phyloP scores from a whole-genome alignment of 2,113 vertebrate genomes.

The Crotalus tigris region DNA sequence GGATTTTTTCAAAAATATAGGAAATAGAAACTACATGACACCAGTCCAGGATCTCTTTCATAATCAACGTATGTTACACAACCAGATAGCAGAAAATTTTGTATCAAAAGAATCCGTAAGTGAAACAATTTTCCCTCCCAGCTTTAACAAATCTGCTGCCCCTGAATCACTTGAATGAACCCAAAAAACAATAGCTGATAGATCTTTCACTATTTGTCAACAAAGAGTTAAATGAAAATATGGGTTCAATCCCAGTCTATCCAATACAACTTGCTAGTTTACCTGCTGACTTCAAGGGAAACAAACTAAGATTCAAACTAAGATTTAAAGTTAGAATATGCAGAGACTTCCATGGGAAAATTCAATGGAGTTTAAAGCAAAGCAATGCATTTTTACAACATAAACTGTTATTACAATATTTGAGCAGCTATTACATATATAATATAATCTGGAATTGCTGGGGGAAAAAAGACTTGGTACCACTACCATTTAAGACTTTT shows the following conservation, averaged over 20 bases:
- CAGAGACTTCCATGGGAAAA: not conserved
- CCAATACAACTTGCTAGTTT: not conserved
- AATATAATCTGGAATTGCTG: not conserved
- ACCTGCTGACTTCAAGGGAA: not conserved
- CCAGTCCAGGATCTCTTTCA: not conserved
- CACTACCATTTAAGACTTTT: not conserved
- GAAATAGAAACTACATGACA: not conserved
- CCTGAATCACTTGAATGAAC: not conserved
- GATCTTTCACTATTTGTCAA: not conserved
- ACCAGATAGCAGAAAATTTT: too few relatives aligned
- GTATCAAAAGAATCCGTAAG: not conserved
- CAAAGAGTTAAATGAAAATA: not conserved
- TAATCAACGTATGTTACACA: not conserved
- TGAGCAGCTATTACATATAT: not conserved
- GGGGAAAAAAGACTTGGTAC: not conserved
- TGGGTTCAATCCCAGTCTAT: not conserved
- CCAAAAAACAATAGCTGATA: not conserved
- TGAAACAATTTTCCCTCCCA: not conserved
- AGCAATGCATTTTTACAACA: not conserved
- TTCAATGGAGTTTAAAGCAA: not conserved
- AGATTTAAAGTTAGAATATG: not conserved
- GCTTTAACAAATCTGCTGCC: not conserved
- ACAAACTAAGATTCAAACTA: not conserved
- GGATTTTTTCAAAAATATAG: not conserved
- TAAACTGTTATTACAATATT: not conserved